Conservation (phyloP, 2,888 invertebrate species). For the Calliphora vomitoria region DNA sequence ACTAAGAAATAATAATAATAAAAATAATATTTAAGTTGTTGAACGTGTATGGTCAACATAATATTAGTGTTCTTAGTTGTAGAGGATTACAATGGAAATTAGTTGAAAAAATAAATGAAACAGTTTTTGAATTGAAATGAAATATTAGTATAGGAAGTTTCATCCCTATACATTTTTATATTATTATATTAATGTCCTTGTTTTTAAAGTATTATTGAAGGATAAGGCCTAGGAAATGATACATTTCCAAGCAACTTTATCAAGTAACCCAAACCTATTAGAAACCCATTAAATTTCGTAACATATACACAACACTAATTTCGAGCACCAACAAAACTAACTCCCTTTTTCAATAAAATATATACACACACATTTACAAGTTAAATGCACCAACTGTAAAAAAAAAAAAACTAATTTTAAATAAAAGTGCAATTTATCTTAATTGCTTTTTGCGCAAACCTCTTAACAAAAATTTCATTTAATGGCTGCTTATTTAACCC, state of each 20-base stretch:
- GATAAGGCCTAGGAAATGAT: too few relatives aligned
- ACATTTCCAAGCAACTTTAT: too few relatives aligned
- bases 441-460: constrained; percentile 62
- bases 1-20: constrained; percentile 25
- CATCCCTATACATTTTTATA: too few relatives aligned
- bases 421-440: constrained; percentile 51
- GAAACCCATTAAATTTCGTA: too few relatives aligned
- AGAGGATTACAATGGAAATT: background rate
- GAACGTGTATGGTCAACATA: constrained; percentile 29
- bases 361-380: background rate
- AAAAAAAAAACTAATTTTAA: constrained; percentile 18
- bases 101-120: background rate
- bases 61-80: background rate
- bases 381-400: background rate
- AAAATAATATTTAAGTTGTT: constrained; percentile 15
- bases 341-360: background rate
- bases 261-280: too few relatives aligned
- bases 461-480: constrained; percentile 34
- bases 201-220: too few relatives aligned
- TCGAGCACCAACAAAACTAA: background rate
- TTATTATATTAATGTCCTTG: too few relatives aligned
- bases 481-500: constrained; percentile 63
- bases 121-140: too few relatives aligned
- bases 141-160: background rate
- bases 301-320: too few relatives aligned